phyloP scores from a whole-genome alignment of 1,140 invertebrate genomes.

The Drosophila novamexicana region DNA sequence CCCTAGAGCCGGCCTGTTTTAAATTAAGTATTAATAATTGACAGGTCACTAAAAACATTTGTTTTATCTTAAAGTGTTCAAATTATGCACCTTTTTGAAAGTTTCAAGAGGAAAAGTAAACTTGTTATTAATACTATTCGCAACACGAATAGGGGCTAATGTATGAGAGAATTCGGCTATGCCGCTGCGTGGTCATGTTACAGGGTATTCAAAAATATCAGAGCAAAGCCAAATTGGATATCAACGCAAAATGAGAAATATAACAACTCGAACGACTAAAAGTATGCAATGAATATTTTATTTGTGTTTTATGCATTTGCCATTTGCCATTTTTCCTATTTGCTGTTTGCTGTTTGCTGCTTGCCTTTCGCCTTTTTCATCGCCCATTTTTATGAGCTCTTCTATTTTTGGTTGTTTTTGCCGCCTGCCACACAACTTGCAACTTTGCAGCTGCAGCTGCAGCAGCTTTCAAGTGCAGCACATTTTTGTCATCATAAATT shows the following conservation, averaged over 20 bases:
- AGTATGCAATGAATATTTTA: constrained; percentile 73
- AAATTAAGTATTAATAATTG: no score
- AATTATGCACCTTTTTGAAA: no score
- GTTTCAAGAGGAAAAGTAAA: no score
- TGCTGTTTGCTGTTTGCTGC: constrained; percentile 31
- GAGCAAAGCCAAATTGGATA: constrained; percentile 1
- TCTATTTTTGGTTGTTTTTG: constrained; percentile 16
- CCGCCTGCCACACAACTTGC: constrained; percentile 24
- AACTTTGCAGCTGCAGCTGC: constrained; percentile 34
- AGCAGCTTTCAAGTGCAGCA: constrained; percentile 63
- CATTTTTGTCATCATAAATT: constrained; percentile 66
- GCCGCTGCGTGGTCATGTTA: neutral
- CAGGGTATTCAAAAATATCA: neutral
- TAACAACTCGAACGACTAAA: constrained; percentile 52
- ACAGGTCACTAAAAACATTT: no score
- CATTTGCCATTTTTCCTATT: constrained; percentile 41
- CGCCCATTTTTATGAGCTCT: constrained; percentile 34
- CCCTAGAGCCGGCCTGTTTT: no score
- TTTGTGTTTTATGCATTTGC: constrained; percentile 66
- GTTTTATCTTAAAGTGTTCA: no score
- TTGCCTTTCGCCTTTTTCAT: constrained; percentile 11
- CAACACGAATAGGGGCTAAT: neutral
- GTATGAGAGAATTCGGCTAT: neutral
- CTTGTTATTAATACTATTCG: no score
- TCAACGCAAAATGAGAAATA: constrained; percentile 21